Conservation (phyloP, 1,140 invertebrate genomes). For the Globodera rostochiensis region DNA sequence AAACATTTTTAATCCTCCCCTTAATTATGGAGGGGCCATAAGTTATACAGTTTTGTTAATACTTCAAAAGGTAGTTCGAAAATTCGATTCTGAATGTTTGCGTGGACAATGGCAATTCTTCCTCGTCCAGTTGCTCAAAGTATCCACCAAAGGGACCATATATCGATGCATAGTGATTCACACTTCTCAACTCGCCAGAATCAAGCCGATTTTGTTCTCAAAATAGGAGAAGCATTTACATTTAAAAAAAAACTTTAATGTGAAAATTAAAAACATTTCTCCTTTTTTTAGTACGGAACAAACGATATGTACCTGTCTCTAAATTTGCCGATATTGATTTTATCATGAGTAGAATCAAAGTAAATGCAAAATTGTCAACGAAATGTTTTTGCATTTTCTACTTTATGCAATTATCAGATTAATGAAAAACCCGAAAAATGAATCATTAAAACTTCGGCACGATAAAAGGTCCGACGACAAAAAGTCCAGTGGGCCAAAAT, state of each 20-base stretch:
- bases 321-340: not conserved
- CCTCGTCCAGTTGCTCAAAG: constrained; percentile 8
- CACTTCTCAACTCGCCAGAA: not conserved
- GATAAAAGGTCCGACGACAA: too few relatives aligned
- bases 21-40: too few relatives aligned
- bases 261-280: not conserved
- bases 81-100: constrained; percentile 2
- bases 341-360: not conserved
- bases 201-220: not conserved
- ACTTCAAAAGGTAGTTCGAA: not conserved
- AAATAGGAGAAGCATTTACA: not conserved
- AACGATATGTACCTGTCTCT: not conserved
- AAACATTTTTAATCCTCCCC: not conserved
- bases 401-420: not conserved
- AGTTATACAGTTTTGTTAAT: not conserved
- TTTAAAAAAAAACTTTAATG: too few relatives aligned
- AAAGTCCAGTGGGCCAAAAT: too few relatives aligned
- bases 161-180: not conserved
- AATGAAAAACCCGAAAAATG: not conserved
- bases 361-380: not conserved
- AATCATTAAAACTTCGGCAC: too few relatives aligned
- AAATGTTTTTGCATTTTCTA: not conserved
- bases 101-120: constrained; percentile 8
- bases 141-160: not conserved
- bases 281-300: not conserved